phyloP scores from a whole-genome alignment of 2,797 vertebrate genomes.

The Sciurus carolinensis region DNA sequence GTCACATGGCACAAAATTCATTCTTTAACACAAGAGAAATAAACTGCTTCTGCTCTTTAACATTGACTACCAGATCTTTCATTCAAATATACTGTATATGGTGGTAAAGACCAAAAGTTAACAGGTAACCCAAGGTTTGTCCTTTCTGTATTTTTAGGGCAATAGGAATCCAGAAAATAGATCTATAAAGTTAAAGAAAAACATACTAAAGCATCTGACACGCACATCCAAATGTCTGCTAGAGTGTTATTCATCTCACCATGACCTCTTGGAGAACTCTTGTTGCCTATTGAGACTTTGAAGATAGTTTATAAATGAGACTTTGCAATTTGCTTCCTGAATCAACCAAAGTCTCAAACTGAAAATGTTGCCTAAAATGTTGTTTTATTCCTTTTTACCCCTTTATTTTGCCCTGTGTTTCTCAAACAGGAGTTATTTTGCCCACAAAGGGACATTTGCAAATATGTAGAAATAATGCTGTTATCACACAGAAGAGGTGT shows the following conservation, averaged over 20 bases:
- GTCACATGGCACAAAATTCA: constrained; percentile 51
- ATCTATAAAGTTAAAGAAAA: not conserved
- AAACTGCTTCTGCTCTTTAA: not conserved
- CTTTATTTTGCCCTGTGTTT: not conserved
- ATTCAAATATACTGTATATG: not conserved
- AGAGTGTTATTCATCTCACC: not conserved
- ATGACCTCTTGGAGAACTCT: not conserved
- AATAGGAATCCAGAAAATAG: not conserved
- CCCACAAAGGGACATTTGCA: not conserved
- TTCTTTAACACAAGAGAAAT: constrained; percentile 56
- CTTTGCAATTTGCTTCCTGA: not conserved
- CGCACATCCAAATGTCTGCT: not conserved
- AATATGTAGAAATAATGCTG: not conserved
- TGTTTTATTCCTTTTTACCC: not conserved
- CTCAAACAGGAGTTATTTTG: not conserved
- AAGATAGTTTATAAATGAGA: not conserved
- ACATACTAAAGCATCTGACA: not conserved
- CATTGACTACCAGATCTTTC: not conserved
- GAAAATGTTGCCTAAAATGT: not conserved
- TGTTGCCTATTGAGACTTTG: not conserved
- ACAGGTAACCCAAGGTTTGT: not conserved
- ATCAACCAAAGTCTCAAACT: not conserved
- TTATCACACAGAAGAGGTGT: not conserved
- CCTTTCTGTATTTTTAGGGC: not conserved
- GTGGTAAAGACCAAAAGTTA: not conserved